Evolutionary conservation across 2,797 vertebrate genomes (phyloP).

Genomic region (Molothrus aeneus): DNA sequence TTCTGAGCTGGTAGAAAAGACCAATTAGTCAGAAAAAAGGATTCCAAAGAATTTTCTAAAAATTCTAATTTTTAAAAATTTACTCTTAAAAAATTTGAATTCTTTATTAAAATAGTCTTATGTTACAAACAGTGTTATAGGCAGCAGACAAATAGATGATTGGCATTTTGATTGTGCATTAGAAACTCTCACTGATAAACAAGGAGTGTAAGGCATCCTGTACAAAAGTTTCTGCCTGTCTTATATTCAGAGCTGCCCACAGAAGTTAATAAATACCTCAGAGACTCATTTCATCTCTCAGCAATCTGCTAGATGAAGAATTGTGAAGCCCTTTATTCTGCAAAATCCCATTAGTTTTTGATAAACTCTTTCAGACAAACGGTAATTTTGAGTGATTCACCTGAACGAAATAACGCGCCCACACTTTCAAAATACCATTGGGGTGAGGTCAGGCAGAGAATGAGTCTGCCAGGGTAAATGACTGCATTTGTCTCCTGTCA

Average conservation of each 20-base stretch:
- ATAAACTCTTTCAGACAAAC: slow-evolving; percentile 62
- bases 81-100: neutral
- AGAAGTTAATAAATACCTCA: slow-evolving; percentile 22
- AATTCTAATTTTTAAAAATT: neutral
- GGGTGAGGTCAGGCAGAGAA: slow-evolving; percentile 75
- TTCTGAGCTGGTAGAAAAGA: neutral
- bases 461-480: slow-evolving; percentile 42
- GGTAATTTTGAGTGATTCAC: slow-evolving; percentile 69
- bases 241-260: neutral
- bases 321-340: slow-evolving; percentile 67
- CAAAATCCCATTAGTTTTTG: slow-evolving; percentile 73
- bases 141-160: neutral
- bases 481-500: slow-evolving; percentile 43
- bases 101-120: neutral
- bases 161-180: neutral
- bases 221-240: neutral
- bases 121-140: neutral
- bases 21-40: neutral
- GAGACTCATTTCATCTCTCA: slow-evolving; percentile 47
- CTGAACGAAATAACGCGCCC: slow-evolving; percentile 51
- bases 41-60: neutral
- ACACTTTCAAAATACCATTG: slow-evolving; percentile 63
- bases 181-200: neutral
- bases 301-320: slow-evolving; percentile 54
- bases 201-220: neutral